phyloP scores from a whole-genome alignment of 1,140 invertebrate species.

The Gyrodactylus salaris region DNA sequence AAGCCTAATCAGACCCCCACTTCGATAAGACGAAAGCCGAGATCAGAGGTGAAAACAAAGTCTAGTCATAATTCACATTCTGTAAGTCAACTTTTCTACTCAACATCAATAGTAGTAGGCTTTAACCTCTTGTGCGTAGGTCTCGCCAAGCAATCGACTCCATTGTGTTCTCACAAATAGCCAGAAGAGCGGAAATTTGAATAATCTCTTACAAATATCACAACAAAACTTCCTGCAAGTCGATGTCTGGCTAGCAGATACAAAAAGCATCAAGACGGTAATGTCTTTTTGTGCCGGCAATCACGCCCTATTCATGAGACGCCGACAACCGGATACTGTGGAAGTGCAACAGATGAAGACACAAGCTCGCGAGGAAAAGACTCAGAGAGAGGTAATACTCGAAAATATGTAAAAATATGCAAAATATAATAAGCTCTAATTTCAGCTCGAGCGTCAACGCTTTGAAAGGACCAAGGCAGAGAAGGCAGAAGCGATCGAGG shows the following conservation, averaged over 20 bases:
- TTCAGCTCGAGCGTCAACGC: background rate
- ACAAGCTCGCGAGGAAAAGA: conserved; percentile 61
- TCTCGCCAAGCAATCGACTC: too few relatives aligned
- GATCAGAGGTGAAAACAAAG: too few relatives aligned
- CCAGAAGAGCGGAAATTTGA: background rate
- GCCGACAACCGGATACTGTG: conserved; percentile 82
- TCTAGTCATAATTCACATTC: too few relatives aligned
- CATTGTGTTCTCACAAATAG: background rate
- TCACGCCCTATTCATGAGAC: conserved; percentile 78
- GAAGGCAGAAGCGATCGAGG: background rate
- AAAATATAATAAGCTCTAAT: background rate
- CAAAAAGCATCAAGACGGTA: conserved; percentile 42
- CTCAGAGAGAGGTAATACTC: conserved; percentile 16
- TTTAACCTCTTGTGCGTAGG: too few relatives aligned
- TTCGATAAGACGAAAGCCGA: too few relatives aligned
- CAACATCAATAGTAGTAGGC: too few relatives aligned
- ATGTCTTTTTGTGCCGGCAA: conserved; percentile 85
- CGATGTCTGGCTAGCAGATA: background rate
- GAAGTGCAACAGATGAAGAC: conserved; percentile 95
- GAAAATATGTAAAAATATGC: background rate
- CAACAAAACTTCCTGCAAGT: background rate
- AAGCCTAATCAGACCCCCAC: too few relatives aligned
- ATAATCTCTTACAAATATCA: background rate
- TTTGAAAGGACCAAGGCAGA: background rate
- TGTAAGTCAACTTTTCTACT: too few relatives aligned